Percentiles rank a stretch among this genome's conserved stretches.
phyloP scores from a whole-genome alignment of 2,797 vertebrate genomes.

The Craterocephalus amniculus region DNA sequence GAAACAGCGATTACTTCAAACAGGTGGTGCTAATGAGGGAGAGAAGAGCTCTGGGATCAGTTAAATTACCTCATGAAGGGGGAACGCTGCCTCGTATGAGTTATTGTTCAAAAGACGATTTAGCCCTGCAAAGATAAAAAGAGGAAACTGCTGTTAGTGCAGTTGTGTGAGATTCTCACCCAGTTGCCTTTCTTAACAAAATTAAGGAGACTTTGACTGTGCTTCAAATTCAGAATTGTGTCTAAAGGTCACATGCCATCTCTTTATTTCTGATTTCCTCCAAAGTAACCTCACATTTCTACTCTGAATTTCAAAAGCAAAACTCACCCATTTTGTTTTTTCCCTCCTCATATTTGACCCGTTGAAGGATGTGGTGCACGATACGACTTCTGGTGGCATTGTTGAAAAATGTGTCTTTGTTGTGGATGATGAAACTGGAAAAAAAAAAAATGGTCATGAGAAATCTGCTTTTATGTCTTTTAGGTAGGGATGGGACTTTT shows the following conservation, averaged over 20 bases:
- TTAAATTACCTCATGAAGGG: slow-evolving; percentile 90
- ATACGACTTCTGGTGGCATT: slow-evolving; percentile 95
- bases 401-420: slow-evolving; percentile 96
- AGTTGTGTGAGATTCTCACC: background rate
- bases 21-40: background rate
- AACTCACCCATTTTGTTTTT: slow-evolving; percentile 94
- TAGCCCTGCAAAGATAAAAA: slow-evolving; percentile 84
- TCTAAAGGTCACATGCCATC: background rate
- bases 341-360: slow-evolving; percentile 95
- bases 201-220: too few species aligned
- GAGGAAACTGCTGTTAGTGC: too few species aligned
- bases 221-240: background rate
- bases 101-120: slow-evolving; percentile 93
- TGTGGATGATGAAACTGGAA: slow-evolving; percentile 94
- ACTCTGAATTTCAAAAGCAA: background rate
- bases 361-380: slow-evolving; percentile 92
- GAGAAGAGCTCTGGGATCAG: background rate
- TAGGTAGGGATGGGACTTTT: too few species aligned
- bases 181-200: background rate
- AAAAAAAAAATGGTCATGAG: slow-evolving; percentile 26
- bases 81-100: slow-evolving; percentile 94
- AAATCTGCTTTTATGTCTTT: background rate
- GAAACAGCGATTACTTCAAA: background rate
- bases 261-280: background rate
- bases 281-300: background rate